These are phyloP conservation scores for Esox niger DNA, from an alignment of 2,113 vertebrate species.

Conservation along the genomic window DNA sequence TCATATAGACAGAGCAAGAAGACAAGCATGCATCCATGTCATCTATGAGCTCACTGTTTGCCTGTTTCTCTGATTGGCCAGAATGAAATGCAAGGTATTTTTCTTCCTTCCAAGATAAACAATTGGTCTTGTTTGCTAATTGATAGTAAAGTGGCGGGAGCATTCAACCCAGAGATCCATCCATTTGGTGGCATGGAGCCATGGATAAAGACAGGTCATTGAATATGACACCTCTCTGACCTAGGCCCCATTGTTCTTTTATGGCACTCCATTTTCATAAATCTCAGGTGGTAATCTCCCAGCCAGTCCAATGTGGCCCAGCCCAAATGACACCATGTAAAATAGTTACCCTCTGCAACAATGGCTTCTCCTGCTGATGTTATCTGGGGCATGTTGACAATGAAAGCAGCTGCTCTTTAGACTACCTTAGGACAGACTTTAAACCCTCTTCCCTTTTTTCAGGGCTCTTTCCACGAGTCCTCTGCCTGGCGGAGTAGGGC, in stretches of 20 bases:
- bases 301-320: constrained; percentile 67
- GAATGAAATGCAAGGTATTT: constrained; percentile 57
- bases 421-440: constrained; percentile 50
- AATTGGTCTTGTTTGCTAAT: constrained; percentile 86
- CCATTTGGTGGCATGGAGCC: constrained; percentile 83
- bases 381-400: constrained; percentile 76
- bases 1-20: not conserved
- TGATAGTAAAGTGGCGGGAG: constrained; percentile 86
- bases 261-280: constrained; percentile 94
- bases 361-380: constrained; percentile 53
- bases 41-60: constrained; percentile 50
- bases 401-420: constrained; percentile 58
- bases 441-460: not conserved
- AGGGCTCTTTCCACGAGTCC: not conserved
- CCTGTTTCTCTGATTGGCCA: constrained; percentile 52
- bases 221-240: constrained; percentile 86
- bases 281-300: constrained; percentile 91
- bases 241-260: constrained; percentile 83
- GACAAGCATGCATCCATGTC: constrained; percentile 1
- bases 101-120: constrained; percentile 72
- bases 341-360: constrained; percentile 72
- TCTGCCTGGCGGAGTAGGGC: not conserved
- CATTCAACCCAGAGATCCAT: constrained; percentile 83
- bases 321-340: constrained; percentile 69
- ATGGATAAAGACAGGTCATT: constrained; percentile 74